Base-by-base conservation (phyloP, 1,140 invertebrate species). In the Pseudoatta argentina region DNA sequence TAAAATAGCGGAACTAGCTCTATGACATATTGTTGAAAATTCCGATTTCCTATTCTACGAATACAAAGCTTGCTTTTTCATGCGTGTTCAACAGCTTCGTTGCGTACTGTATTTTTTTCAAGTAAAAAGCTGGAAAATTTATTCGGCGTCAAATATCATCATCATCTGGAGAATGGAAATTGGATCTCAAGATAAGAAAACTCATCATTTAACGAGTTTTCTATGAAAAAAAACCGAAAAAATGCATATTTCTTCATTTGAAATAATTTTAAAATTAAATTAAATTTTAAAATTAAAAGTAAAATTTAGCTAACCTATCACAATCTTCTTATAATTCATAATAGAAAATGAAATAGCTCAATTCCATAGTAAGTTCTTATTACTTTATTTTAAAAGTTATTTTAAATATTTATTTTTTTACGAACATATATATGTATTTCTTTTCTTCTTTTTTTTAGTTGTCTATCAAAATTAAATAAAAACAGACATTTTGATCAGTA, bases 61-160 rank as follows among this genome's bases (percentile, higher is more conserved):
- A 63, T 44, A 64, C 27, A 78, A 64, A 64, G 51, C 18, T 78
- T 30, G 39, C 18, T 64, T 44, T 64, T 51, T 51, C 39, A 44
- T 67, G n/a, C 10, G n/a, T 14, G 59, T 78, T 27, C 18, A 2
- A 18, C 10, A 18, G 10, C 24, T 14, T 16, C 21, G 21, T 48
- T 27, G 53, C 12, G 8, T 27, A 24, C 2, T 34, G n/a, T 21
- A 16, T 7, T n/a, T 75, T 34, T 57, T 57, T 55, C 30, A 39
- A n/a, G 1, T 16, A 39, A 34, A 21, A n/a, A 1, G 3, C 18
- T 21, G 24, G 4, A 72, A 39, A 48, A 55, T 53, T 16, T 72
- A 55, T 73, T 57, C 55, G 8, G 27, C 12, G 1, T 72, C 48
- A 12, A 72, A 53, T 10, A 53, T 3, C 10, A 18, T 12, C 39